Evolutionary conservation across 2,797 vertebrate genomes (phyloP).

Genomic region (Tragopan temminckii): DNA sequence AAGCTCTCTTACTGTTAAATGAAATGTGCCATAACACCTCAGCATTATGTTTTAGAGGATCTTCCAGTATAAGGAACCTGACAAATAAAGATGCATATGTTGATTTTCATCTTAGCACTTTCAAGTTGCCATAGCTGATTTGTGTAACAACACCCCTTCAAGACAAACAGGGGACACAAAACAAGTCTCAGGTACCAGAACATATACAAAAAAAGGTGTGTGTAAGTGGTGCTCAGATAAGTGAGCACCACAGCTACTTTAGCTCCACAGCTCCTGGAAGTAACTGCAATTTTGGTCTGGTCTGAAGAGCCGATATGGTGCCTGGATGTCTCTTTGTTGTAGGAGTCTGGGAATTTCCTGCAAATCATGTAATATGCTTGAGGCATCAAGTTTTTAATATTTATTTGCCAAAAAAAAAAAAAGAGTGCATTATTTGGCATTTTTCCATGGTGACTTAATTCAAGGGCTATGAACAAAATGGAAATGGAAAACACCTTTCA

Average conservation of each 20-base stretch:
- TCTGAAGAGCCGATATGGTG: slow-evolving; percentile 30
- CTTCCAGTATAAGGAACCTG: not conserved
- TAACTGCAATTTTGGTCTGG: slow-evolving; percentile 47
- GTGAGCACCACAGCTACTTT: not conserved
- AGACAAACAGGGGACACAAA: not conserved
- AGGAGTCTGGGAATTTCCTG: slow-evolving; percentile 77
- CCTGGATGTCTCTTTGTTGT: slow-evolving; percentile 68
- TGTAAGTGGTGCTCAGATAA: not conserved
- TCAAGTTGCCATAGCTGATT: not conserved
- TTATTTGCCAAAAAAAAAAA: slow-evolving; percentile 62
- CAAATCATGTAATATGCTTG: slow-evolving; percentile 68
- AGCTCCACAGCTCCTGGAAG: slow-evolving; percentile 25
- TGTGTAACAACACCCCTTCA: not conserved
- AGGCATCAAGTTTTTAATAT: slow-evolving; percentile 65
- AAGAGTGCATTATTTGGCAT: slow-evolving; percentile 71
- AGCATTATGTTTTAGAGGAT: accelerated
- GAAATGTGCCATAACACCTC: not conserved
- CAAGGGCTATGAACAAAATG: slow-evolving; percentile 65
- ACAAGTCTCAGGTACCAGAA: not conserved
- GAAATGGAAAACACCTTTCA: slow-evolving; percentile 71
- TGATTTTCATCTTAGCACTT: not conserved
- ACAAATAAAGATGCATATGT: not conserved
- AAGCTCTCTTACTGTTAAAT: not conserved
- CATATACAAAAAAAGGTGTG: not conserved
- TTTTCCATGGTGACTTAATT: slow-evolving; percentile 72